phyloP scores from a whole-genome alignment of 2,888 invertebrate species.

The Pristionchus japonicus region DNA sequence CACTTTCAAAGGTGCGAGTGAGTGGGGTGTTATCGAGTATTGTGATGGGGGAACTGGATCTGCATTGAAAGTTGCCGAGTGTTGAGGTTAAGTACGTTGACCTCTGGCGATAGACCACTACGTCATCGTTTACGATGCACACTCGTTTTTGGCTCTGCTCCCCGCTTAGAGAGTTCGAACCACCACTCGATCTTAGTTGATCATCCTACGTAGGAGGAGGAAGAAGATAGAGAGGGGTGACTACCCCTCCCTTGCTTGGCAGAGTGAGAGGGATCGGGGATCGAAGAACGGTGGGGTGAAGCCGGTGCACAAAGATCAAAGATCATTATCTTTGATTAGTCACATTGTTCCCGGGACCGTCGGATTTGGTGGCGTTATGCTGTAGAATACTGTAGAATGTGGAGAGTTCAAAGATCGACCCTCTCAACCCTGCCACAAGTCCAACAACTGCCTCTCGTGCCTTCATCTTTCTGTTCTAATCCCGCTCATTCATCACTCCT shows the following conservation, averaged over 20 bases:
- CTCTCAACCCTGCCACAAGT: background rate
- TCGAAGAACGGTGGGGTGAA: background rate
- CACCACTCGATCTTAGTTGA: constrained; percentile 4
- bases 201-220: constrained; percentile 27
- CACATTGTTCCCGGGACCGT: no score
- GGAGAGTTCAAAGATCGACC: background rate
- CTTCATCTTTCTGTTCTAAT: background rate
- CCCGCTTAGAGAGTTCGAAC: constrained; percentile 5
- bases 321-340: background rate
- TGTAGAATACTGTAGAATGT: no score
- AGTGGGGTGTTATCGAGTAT: background rate
- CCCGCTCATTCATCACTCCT: background rate
- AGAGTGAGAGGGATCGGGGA: background rate
- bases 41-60: background rate
- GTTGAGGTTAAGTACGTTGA: background rate
- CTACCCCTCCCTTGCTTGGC: background rate
- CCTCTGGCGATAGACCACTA: background rate
- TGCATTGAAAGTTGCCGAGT: background rate
- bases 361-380: no score
- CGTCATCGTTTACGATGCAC: background rate
- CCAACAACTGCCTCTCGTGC: background rate
- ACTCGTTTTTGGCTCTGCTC: background rate
- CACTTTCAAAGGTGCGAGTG: constrained; percentile 30
- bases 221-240: background rate
- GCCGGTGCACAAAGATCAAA: background rate